Base-by-base conservation (phyloP, 37 sponge, comb jelly and placozoan genomes). In the Chondrilla cf. caribensis region DNA sequence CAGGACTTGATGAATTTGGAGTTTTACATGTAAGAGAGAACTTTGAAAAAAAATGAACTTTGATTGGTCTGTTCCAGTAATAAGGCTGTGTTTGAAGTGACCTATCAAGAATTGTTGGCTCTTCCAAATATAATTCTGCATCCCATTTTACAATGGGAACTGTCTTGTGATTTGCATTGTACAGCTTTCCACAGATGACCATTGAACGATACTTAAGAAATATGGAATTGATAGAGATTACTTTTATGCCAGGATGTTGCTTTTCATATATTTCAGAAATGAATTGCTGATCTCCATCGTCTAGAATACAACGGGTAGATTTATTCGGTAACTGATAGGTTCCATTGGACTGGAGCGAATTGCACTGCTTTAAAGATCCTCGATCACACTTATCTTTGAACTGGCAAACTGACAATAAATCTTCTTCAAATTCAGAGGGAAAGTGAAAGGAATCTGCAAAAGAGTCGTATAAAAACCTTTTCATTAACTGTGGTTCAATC, bases 401-500 rank as follows among this genome's bases (percentile, higher is more conserved):
- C 9, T 47, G 51, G 51, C 51, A 47, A 6, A 47, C 51, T 47
- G 51, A 38, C 3, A 37, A 33, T 19, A 70, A 70, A 3, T 70
- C 72, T 70, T 24, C 72, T 70, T 21, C 38, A 70, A 70, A 70
- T 29, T 70, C 72, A 31, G 18, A 19, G 6, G 72, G 72, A 38
- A 35, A 70, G 35, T 21, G 36, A 35, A 70, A 70, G 24, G 72
- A 70, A 70, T 38, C 36, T 11, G 36, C 32, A 70, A 70, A 70
- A 77, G 43, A 44, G 29, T 47, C 54, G 3, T 26, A 26, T 44
- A 77, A 3, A 44, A 77, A 77, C 78, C 26, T 77, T 17, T 44
- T 35, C 78, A 77, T 77, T 77, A 77, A 77, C 28, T 77, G 78
- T 47, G 54, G 25, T 77, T 77, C 78, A 47, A 77, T 77, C 26